Base-by-base conservation (phyloP, 2,888 invertebrate genomes). In the Hyles lineata region DNA sequence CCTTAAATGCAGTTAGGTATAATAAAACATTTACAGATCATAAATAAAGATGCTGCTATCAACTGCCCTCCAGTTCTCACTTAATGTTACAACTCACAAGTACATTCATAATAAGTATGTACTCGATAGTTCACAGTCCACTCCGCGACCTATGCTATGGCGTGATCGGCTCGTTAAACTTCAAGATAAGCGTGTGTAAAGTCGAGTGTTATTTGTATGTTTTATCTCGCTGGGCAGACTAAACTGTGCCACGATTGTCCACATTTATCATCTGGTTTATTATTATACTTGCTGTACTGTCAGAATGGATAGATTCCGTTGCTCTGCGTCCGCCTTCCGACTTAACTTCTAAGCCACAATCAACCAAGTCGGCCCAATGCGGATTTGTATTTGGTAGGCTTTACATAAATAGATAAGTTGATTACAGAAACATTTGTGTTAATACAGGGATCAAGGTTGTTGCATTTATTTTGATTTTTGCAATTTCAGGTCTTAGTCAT, bases 141-240 rank as follows among this genome's bases (percentile, higher is more conserved):
- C 29, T 32, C n/a, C 6, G 50, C 43, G 67, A 67, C 67, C 67
- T 67, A 50, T 67, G 50, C 21, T 67, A 50, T 67, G 67, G 67
- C 67, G 67, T 67, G 67, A 67, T 17, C 21, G 67, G 15, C 67
- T 67, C 35, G 67, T 43, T 23, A 43, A 35, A 50, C 11, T 11
- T 43, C 43, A 15, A 43, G 67, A 67, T 67, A 67, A 50, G 43
- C 43, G n/a, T 67, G 63, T 67, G n/a, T 43, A 67, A 67, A 67
- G 67, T 67, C 43, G 43, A 50, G 9, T 50, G n/a, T 35, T 62
- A 32, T 62, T 62, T 62, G 62, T 62, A n/a, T 32, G 43, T 6
- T 67, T 23, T 67, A 50, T 67, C 67, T 50, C 43, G 55, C 8
- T 7, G n/a, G 19, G 7, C 17, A 60, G 60, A 60, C 43, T 50